phyloP scores from a whole-genome alignment of 2,888 invertebrate genomes.

The Sinodicranocentrus sp. region DNA sequence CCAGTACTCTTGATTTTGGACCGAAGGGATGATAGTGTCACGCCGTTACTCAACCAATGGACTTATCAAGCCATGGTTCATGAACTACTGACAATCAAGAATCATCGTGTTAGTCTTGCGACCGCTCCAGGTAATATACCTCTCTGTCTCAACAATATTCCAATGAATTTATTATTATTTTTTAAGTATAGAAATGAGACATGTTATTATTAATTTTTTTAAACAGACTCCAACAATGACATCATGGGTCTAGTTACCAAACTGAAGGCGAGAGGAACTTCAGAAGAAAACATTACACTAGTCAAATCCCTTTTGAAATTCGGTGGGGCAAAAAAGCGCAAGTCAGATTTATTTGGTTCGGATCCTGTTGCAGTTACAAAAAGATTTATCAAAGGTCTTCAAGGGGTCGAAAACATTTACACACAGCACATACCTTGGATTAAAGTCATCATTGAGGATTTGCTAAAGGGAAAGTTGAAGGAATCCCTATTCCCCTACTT shows the following conservation, averaged over 20 bases:
- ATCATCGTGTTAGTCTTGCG: constrained; percentile 95
- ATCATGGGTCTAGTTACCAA: constrained; percentile 87
- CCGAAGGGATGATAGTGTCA: constrained; percentile 95
- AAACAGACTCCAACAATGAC: constrained; percentile 92
- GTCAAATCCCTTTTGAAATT: constrained; percentile 73
- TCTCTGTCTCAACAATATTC: not conserved
- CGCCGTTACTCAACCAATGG: constrained; percentile 98
- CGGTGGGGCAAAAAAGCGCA: constrained; percentile 74
- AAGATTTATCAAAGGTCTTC: constrained; percentile 83
- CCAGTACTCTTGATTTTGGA: constrained; percentile 94
- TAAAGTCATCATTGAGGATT: constrained; percentile 92
- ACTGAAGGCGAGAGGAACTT: constrained; percentile 85
- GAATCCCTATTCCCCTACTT: constrained; percentile 92
- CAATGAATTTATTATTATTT: constrained; percentile 4
- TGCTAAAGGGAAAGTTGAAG: constrained; percentile 92
- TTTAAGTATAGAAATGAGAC: constrained; percentile 13
- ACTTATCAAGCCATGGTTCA: constrained; percentile 99
- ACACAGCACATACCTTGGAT: constrained; percentile 98
- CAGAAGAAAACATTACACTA: constrained; percentile 80
- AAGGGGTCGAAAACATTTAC: constrained; percentile 99
- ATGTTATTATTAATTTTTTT: constrained; percentile 79
- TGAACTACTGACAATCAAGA: constrained; percentile 94
- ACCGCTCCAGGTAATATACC: constrained; percentile 83
- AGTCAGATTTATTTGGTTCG: constrained; percentile 76
- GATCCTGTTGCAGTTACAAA: constrained; percentile 75